Evolutionary conservation across 2,113 vertebrate genomes (phyloP).

Genomic region (rat (Rattus norvegicus)): DNA sequence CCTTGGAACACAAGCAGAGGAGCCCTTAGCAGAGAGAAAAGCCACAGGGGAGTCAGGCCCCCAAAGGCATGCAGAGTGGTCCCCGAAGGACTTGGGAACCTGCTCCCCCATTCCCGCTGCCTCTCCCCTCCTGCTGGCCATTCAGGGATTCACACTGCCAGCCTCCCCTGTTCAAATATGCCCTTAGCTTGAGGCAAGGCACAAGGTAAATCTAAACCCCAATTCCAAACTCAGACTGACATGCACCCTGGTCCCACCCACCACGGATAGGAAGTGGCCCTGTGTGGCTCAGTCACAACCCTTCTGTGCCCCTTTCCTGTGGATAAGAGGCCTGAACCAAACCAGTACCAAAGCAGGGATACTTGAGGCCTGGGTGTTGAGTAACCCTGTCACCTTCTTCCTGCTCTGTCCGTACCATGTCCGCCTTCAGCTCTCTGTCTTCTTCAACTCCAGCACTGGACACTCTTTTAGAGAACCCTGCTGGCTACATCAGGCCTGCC

Average conservation of each 20-base stretch:
- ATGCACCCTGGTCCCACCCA: accelerated
- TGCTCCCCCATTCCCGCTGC: accelerated
- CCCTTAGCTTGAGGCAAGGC: background rate
- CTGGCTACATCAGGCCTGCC: background rate
- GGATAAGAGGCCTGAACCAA: background rate
- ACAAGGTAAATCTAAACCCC: background rate
- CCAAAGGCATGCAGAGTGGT: accelerated
- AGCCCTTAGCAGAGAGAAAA: background rate
- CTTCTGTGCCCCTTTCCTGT: background rate
- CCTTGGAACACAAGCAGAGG: background rate
- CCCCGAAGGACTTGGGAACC: background rate
- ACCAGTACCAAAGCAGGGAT: background rate
- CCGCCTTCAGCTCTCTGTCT: background rate
- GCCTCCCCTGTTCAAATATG: accelerated
- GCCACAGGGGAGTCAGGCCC: accelerated
- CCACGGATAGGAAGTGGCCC: accelerated
- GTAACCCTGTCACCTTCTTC: background rate
- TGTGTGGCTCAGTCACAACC: accelerated
- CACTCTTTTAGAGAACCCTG: background rate
- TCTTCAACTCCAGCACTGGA: background rate
- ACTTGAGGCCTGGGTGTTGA: background rate
- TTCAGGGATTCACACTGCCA: background rate
- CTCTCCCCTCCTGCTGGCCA: accelerated
- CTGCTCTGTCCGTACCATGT: background rate
- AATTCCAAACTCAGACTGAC: accelerated